These are phyloP conservation scores for Stegophylla sp. DNA, from an alignment of 2,888 invertebrate species.

Conservation along the genomic window DNA sequence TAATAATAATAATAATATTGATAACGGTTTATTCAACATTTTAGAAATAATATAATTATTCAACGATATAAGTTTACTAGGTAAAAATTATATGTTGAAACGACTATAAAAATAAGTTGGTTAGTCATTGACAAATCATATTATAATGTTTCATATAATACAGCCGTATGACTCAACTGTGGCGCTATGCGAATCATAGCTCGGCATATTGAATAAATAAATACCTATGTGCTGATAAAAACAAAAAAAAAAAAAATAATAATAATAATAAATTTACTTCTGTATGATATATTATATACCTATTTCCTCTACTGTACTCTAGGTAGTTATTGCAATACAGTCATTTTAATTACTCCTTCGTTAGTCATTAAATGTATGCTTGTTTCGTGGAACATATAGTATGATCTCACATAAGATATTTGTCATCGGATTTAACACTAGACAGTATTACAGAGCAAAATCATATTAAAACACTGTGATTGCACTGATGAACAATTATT, in stretches of 20 bases:
- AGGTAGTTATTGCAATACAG: neutral
- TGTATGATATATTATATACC: too few species aligned
- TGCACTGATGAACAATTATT: too few species aligned
- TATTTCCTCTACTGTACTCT: neutral
- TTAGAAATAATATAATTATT: neutral
- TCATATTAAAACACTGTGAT: too few species aligned
- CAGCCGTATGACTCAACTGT: constrained; percentile 13
- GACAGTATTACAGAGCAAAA: too few species aligned
- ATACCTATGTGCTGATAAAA: neutral
- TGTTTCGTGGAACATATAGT: neutral
- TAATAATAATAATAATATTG: neutral
- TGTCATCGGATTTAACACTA: neutral
- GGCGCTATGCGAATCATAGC: neutral
- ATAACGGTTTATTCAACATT: neutral
- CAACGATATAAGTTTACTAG: neutral
- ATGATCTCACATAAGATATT: constrained; percentile 10
- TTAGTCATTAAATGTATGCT: constrained; percentile 23
- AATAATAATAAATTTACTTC: neutral
- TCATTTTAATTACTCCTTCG: constrained; percentile 20
- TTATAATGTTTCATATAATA: neutral
- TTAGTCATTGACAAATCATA: neutral
- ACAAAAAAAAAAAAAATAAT: too few species aligned
- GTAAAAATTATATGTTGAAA: neutral
- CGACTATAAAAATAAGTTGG: neutral
- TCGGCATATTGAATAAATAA: neutral